A percentile compares a stretch with the other conserved stretches of the same genome.
Conservation (phyloP, 2,888 invertebrate genomes). For the Sphaerophoria taeniata region DNA sequence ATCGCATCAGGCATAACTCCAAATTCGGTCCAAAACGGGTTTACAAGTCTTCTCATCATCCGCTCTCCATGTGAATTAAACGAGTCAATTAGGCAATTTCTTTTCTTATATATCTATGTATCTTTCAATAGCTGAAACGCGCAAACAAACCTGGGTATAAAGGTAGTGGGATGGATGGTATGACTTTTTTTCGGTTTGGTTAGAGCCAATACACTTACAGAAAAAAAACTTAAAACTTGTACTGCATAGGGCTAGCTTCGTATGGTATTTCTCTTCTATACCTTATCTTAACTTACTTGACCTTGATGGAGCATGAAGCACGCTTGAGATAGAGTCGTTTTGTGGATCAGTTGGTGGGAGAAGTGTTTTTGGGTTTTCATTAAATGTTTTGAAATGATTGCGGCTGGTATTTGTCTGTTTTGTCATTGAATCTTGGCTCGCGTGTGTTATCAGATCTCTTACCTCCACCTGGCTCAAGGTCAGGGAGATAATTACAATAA, state of each 20-base stretch:
- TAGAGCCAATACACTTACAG: slow-evolving; percentile 9
- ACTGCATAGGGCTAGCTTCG: neutral
- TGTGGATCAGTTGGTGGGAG: neutral
- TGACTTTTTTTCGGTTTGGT: slow-evolving; percentile 5
- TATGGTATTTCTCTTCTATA: neutral
- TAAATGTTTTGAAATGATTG: slow-evolving; percentile 21
- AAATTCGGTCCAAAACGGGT: slow-evolving; percentile 59
- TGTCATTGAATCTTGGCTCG: slow-evolving; percentile 7
- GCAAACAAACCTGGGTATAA: slow-evolving; percentile 16
- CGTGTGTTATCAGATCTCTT: neutral
- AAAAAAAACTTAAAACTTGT: slow-evolving; percentile 12
- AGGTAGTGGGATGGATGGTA: slow-evolving; percentile 11
- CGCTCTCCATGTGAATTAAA: slow-evolving; percentile 51
- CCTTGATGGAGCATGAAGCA: slow-evolving; percentile 21
- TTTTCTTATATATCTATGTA: neutral
- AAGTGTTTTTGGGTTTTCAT: slow-evolving; percentile 15
- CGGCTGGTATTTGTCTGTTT: slow-evolving; percentile 9
- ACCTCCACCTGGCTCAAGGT: slow-evolving; percentile 3
- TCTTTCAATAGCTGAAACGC: slow-evolving; percentile 34
- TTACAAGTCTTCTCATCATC: slow-evolving; percentile 38
- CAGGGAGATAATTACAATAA: neutral
- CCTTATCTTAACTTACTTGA: slow-evolving; percentile 10
- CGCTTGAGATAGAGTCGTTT: neutral
- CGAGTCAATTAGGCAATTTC: slow-evolving; percentile 55
- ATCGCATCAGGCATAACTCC: slow-evolving; percentile 57